Evolutionary conservation across 1,140 invertebrate genomes (phyloP).

Genomic region (Heliconius congener): DNA sequence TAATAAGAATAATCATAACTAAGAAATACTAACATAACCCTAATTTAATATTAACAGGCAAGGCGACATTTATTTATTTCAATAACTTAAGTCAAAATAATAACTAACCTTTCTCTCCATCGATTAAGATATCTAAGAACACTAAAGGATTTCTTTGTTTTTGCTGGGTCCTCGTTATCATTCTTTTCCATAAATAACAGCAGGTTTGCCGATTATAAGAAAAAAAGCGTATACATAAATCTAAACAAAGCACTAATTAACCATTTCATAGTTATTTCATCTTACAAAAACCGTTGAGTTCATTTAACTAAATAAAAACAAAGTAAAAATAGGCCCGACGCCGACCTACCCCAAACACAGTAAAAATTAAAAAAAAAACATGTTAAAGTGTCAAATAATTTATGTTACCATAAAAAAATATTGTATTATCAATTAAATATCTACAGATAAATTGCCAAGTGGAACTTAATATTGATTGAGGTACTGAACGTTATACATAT

Average conservation of each 20-base stretch:
- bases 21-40: constrained; percentile 18
- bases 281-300: constrained; percentile 19
- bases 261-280: constrained; percentile 30
- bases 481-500: too few relatives aligned
- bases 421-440: background rate
- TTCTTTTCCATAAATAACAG: constrained; percentile 38
- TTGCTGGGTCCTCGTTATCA: constrained; percentile 50
- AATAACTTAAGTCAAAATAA: constrained; percentile 7
- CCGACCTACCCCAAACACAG: constrained; percentile 40
- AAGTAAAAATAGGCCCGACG: constrained; percentile 34
- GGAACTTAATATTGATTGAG: too few relatives aligned
- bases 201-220: constrained; percentile 23
- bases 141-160: constrained; percentile 71
- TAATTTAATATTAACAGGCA: background rate
- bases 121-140: constrained; percentile 72
- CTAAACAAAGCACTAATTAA: constrained; percentile 34
- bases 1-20: constrained; percentile 34
- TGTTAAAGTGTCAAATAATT: background rate
- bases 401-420: background rate
- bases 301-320: constrained; percentile 43
- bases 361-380: background rate
- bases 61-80: background rate
- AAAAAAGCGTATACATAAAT: constrained; percentile 33
- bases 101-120: constrained; percentile 68
- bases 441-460: too few relatives aligned